Percentiles rank a stretch among this genome's conserved stretches.
These are phyloP conservation scores for Epizoanthus fatuus DNA, from an alignment of 92 coral and sea anemone species.

Conservation along the genomic window DNA sequence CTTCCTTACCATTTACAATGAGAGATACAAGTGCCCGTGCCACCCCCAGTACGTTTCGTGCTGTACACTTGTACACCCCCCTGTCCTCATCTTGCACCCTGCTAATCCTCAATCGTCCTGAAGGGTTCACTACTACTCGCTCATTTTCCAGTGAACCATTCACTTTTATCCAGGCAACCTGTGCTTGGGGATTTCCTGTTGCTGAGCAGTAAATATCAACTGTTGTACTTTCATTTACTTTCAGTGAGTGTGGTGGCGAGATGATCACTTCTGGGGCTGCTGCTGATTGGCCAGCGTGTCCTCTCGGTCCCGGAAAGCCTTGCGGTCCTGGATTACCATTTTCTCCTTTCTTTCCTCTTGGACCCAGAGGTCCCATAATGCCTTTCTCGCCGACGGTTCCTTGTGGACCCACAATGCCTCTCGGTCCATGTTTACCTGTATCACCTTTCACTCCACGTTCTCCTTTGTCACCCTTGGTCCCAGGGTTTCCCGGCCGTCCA, in stretches of 20 bases:
- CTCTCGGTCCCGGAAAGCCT: no score
- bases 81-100: neutral
- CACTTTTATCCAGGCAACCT: neutral
- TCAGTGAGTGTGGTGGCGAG: no score
- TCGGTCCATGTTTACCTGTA: neutral
- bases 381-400: no score
- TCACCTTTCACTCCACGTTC: neutral
- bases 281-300: no score
- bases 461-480: conserved; percentile 15
- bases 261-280: no score
- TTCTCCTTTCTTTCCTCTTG: no score
- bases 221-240: no score
- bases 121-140: neutral
- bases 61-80: neutral
- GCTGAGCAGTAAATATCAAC: no score
- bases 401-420: no score
- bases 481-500: conserved; percentile 12
- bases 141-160: neutral
- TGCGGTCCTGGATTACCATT: no score
- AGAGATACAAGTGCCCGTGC: neutral
- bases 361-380: no score
- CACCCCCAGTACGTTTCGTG: neutral
- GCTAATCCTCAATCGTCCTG: neutral
- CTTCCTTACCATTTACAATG: neutral
- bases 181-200: no score